Base-by-base conservation (phyloP, 2,113 vertebrate species). In the Oncorhynchus mykiss region DNA sequence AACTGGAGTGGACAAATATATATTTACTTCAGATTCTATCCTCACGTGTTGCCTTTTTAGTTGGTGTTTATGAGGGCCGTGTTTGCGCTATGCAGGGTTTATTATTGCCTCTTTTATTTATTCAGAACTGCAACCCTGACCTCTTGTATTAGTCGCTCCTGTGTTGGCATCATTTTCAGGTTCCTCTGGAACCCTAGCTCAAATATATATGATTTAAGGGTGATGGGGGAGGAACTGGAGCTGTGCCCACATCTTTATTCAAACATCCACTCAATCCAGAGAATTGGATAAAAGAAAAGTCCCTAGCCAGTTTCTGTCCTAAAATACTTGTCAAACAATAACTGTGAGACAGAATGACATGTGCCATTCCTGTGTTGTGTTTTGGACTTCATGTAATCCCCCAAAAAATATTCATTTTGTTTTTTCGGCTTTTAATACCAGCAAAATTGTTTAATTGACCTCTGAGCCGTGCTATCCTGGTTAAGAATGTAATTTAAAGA, bases 21-120 rank as follows among this genome's bases (percentile, higher is more conserved):
- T 81, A 75, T 80, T 78, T 71, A 70, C 72, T 81, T 78, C 77
- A 81, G 71, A 79, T 81, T 82, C 70, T 12, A 60, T 68, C 77
- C 4, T 22, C 71, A 66, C 67, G 73, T 64, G 72, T 48, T 75
- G 71, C 34, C 34, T 72, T 27, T 77, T 80, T 79, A 82, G 34
- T 78, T 73, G 65, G 49, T 68, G 24, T 84, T 88, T 81, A 86
- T 82, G 75, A 82, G 82, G 70, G 81, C 54, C 69, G 73, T 81
- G 73, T 91, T 84, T 88, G 84, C 60, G 48, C 82, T 72, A 54
- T 4, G 12, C 68, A 7, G 1, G 25, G 72, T 22, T 82, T 83
- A 85, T 86, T n/a, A 89, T 87, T 87, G 84, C 81, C 74, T 82
- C 75, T 81, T 86, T 83, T 80, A 67, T 85, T 88, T 71, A 66